phyloP scores from a whole-genome alignment of 2,113 vertebrate genomes.

The Myotis davidii region DNA sequence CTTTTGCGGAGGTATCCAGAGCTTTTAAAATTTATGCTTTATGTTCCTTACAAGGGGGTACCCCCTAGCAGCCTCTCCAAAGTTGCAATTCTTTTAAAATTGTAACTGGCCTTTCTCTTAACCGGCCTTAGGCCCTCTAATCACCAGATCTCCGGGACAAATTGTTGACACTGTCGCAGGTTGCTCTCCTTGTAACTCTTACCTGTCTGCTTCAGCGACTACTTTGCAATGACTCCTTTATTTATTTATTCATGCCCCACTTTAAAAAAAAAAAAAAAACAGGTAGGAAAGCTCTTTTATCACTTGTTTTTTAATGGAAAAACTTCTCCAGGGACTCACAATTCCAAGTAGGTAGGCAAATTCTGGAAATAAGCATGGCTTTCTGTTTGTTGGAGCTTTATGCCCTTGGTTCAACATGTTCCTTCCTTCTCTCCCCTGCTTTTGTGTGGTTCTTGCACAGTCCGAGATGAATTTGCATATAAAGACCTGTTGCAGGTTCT shows the following conservation, averaged over 20 bases:
- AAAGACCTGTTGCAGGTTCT: background rate
- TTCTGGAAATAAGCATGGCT: conserved; percentile 35
- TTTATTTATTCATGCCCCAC: conserved; percentile 40
- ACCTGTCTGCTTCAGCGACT: conserved; percentile 51
- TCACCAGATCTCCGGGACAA: conserved; percentile 60
- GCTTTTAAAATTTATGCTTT: conserved; percentile 73
- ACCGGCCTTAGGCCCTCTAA: conserved; percentile 45
- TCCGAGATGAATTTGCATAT: background rate
- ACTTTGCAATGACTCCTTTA: conserved; percentile 21
- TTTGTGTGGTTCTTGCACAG: background rate
- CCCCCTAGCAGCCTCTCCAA: conserved; percentile 60
- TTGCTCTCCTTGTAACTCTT: conserved; percentile 51
- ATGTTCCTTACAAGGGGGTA: conserved; percentile 56
- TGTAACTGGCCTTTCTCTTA: conserved; percentile 61
- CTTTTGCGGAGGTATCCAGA: conserved; percentile 68
- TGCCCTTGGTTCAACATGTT: conserved; percentile 3
- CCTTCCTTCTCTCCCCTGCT: background rate
- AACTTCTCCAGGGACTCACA: conserved; percentile 18
- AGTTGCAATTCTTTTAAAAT: conserved; percentile 63
- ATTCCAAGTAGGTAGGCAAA: conserved; percentile 45
- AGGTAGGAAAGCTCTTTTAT: conserved; percentile 10
- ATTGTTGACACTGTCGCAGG: conserved; percentile 39
- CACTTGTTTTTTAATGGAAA: conserved; percentile 16
- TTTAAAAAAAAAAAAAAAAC: background rate
- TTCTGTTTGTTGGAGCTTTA: conserved; percentile 14